Conservation (phyloP, 1,140 invertebrate species). For the Drosophila carrolli region DNA sequence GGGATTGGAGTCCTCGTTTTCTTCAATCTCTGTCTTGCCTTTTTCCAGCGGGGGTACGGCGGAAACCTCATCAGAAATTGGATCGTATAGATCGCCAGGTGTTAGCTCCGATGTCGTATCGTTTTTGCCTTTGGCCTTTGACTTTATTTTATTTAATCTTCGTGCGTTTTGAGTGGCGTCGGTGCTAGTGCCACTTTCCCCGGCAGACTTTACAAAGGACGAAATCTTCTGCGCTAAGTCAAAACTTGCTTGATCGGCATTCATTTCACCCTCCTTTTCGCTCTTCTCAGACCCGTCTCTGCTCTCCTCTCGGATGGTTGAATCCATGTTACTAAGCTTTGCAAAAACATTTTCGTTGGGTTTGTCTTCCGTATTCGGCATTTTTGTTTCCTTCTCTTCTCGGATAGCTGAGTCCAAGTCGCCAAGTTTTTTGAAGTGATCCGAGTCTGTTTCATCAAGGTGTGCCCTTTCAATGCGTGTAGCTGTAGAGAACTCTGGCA, state of each 20-base stretch:
- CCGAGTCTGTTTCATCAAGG: background rate
- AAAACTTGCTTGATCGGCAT: background rate
- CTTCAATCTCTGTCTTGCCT: background rate
- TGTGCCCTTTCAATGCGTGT: background rate
- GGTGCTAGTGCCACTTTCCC: background rate
- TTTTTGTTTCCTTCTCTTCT: background rate
- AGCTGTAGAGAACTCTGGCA: background rate
- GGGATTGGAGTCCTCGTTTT: background rate
- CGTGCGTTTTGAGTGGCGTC: background rate
- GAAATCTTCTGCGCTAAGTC: slow-evolving; percentile 8
- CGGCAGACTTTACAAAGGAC: slow-evolving; percentile 1
- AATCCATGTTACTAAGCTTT: background rate
- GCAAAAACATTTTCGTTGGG: background rate
- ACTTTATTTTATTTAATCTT: background rate
- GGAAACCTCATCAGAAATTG: slow-evolving; percentile 8
- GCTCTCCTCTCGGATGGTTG: background rate
- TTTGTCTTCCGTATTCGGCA: background rate
- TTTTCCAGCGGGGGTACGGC: background rate
- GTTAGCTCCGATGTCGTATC: slow-evolving; percentile 5
- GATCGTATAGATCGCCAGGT: slow-evolving; percentile 18
- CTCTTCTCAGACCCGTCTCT: background rate
- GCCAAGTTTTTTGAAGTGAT: slow-evolving; percentile 1
- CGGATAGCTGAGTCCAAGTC: background rate
- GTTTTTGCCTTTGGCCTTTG: background rate
- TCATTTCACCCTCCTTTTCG: background rate